These are phyloP conservation scores for Dolichoris vasculosae DNA, from an alignment of 1,140 invertebrate species.

Conservation along the genomic window DNA sequence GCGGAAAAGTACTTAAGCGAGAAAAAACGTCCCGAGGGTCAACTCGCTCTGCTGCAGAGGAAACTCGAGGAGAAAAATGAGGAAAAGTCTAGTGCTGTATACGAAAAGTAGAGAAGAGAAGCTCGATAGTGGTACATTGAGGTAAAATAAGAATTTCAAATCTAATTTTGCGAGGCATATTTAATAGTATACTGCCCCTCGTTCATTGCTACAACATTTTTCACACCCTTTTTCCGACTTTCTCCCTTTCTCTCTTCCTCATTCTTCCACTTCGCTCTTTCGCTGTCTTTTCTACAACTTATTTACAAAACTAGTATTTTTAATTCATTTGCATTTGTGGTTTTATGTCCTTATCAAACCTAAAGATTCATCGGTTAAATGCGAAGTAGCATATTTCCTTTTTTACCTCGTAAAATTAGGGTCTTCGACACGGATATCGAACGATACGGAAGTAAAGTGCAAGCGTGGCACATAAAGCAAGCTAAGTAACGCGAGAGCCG, in stretches of 20 bases:
- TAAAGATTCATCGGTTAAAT: background rate
- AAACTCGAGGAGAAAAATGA: slow-evolving; percentile 9
- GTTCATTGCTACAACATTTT: background rate
- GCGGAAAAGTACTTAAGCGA: slow-evolving; percentile 7
- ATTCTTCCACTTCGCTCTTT: too few species aligned
- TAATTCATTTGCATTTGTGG: too few species aligned
- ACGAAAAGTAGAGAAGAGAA: background rate
- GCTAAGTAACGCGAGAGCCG: too few species aligned
- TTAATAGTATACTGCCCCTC: slow-evolving; percentile 59
- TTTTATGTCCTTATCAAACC: background rate
- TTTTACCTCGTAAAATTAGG: too few species aligned
- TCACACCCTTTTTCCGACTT: slow-evolving; percentile 12
- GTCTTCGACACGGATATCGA: too few species aligned
- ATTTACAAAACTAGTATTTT: too few species aligned
- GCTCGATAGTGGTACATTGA: slow-evolving; percentile 45
- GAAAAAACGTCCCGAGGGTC: slow-evolving; percentile 26
- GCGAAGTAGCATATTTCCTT: background rate
- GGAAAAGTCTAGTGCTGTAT: slow-evolving; percentile 7
- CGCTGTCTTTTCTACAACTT: too few species aligned
- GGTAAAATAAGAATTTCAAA: slow-evolving; percentile 67
- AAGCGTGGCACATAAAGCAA: too few species aligned
- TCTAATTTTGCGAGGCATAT: slow-evolving; percentile 65
- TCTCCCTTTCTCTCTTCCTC: background rate
- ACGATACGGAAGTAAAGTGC: too few species aligned
- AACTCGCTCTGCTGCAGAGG: background rate